These are phyloP conservation scores for Syndactyla subalaris DNA, from an alignment of 2,797 vertebrate genomes.

Conservation along the genomic window DNA sequence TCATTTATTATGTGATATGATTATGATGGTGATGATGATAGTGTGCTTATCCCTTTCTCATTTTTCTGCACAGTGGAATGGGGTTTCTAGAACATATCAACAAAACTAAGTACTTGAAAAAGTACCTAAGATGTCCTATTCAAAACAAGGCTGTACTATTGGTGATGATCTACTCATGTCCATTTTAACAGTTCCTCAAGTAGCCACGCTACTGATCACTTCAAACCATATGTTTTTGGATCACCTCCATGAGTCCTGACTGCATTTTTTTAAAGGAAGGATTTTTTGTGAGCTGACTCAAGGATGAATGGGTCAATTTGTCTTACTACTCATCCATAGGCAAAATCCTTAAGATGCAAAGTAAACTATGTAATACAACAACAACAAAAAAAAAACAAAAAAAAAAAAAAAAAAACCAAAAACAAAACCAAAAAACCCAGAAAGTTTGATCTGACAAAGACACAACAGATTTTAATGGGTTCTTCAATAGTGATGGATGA, in stretches of 20 bases:
- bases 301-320: background rate
- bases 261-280: background rate
- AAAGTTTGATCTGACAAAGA: background rate
- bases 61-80: background rate
- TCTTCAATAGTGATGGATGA: background rate
- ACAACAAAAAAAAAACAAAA: background rate
- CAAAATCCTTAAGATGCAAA: background rate
- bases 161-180: background rate
- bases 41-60: background rate
- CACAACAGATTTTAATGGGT: background rate
- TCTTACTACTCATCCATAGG: background rate
- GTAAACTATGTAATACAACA: background rate
- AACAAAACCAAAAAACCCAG: background rate
- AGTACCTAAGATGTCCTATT: background rate
- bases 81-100: background rate
- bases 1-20: background rate
- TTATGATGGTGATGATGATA: background rate
- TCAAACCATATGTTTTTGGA: background rate
- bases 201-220: background rate
- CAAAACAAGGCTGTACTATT: background rate
- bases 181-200: background rate
- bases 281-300: background rate
- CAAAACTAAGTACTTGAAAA: background rate
- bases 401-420: background rate
- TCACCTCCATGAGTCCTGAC: background rate